phyloP scores from a whole-genome alignment of 2,888 invertebrate species.

The Lumbricus terrestris region DNA sequence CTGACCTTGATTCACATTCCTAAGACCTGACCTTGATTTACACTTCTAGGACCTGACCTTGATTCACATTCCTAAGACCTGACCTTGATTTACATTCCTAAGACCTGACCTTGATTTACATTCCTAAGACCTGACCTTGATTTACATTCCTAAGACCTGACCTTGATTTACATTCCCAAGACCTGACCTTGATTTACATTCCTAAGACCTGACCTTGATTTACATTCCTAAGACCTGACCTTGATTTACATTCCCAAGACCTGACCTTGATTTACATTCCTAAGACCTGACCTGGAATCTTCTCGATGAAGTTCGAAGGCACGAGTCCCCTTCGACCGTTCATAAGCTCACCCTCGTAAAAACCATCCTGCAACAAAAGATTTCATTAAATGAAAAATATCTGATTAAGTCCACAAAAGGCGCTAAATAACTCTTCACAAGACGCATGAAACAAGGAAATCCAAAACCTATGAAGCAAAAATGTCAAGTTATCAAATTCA shows the following conservation, averaged over 20 bases:
- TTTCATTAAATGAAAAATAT: neutral
- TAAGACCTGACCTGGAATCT: slow-evolving; percentile 46
- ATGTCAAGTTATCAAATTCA: neutral
- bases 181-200: too few relatives aligned
- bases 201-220: neutral
- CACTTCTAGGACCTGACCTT: too few relatives aligned
- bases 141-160: neutral
- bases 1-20: too few relatives aligned
- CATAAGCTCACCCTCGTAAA: slow-evolving; percentile 89
- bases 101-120: too few relatives aligned
- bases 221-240: neutral
- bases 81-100: too few relatives aligned
- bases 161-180: too few relatives aligned
- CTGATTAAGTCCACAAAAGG: neutral
- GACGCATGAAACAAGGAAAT: neutral
- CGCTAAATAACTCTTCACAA: neutral
- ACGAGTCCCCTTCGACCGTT: slow-evolving; percentile 91
- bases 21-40: too few relatives aligned
- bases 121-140: neutral
- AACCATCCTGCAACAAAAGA: slow-evolving; percentile 68
- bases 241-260: too few relatives aligned
- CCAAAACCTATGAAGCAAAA: neutral
- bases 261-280: slow-evolving; percentile 51
- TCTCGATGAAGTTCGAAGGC: slow-evolving; percentile 69
- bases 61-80: too few relatives aligned